A percentile compares a stretch with the other conserved stretches of the same genome.
Conservation (phyloP, 2,113 vertebrate genomes). For the Recurvirostra avosetta region DNA sequence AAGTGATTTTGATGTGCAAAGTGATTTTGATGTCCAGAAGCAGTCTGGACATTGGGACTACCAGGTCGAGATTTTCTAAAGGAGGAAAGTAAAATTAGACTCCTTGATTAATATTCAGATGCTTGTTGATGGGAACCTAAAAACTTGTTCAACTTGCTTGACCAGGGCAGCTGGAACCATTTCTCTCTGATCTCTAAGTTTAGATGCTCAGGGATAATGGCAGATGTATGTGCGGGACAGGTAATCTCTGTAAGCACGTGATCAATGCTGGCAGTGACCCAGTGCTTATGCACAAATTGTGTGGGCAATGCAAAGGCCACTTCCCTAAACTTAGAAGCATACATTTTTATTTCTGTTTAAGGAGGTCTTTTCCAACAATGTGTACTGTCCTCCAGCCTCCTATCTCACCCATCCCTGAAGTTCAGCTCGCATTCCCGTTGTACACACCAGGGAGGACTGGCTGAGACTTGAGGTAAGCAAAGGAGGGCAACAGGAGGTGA, state of each 20-base stretch:
- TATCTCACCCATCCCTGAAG: background rate
- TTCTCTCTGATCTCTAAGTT: background rate
- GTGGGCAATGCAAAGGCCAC: background rate
- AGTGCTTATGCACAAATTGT: background rate
- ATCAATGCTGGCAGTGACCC: background rate
- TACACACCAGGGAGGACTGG: background rate
- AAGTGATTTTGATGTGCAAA: background rate
- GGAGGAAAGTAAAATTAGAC: background rate
- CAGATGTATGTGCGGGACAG: background rate
- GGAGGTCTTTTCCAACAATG: background rate
- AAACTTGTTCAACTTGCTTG: background rate
- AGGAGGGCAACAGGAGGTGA: background rate
- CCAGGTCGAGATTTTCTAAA: background rate
- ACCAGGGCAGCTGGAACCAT: background rate
- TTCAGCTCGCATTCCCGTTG: background rate
- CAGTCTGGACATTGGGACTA: background rate
- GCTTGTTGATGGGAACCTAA: background rate
- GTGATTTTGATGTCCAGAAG: background rate
- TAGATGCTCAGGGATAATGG: background rate
- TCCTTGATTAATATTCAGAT: background rate
- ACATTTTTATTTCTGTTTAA: background rate
- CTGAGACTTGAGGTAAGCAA: background rate
- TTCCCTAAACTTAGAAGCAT: background rate
- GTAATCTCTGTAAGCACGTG: background rate
- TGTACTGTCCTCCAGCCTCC: background rate